Conservation (phyloP, 2,888 invertebrate species). For the Schizotus pectinicornis region DNA sequence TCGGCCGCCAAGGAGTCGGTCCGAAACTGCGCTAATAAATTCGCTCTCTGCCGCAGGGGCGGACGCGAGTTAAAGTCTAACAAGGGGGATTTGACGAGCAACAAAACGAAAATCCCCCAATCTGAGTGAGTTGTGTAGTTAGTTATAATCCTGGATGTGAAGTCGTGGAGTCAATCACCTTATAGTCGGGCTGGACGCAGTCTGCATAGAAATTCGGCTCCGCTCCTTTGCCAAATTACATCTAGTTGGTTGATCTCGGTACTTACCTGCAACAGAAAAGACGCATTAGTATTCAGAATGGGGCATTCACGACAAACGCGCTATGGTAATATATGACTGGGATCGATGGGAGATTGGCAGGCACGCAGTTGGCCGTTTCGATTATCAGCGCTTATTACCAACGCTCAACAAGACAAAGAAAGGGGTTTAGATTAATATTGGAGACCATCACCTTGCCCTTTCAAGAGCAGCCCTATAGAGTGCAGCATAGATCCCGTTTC, state of each 20-base stretch:
- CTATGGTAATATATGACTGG: background rate
- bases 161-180: constrained; percentile 39
- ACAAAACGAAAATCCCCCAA: constrained; percentile 7
- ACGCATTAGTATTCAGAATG: constrained; percentile 32
- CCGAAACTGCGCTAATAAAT: too few relatives aligned
- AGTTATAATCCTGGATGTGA: constrained; percentile 19
- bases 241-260: constrained; percentile 23
- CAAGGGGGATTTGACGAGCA: too few relatives aligned
- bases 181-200: constrained; percentile 35
- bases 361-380: too few relatives aligned
- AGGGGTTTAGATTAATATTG: too few relatives aligned
- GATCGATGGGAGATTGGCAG: background rate
- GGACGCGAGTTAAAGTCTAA: too few relatives aligned
- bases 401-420: too few relatives aligned
- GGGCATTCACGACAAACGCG: constrained; percentile 1
- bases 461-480: too few relatives aligned
- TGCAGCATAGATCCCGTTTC: too few relatives aligned
- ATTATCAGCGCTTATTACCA: too few relatives aligned
- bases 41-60: too few relatives aligned
- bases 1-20: too few relatives aligned
- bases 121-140: constrained; percentile 1
- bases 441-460: too few relatives aligned
- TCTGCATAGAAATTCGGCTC: constrained; percentile 38
- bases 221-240: constrained; percentile 24
- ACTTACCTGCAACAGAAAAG: constrained; percentile 37